Evolutionary conservation across 2,888 invertebrate species (phyloP), one percentile per base, ranked within the genome.

Genomic region (Pollenia griseotomentosa): DNA sequence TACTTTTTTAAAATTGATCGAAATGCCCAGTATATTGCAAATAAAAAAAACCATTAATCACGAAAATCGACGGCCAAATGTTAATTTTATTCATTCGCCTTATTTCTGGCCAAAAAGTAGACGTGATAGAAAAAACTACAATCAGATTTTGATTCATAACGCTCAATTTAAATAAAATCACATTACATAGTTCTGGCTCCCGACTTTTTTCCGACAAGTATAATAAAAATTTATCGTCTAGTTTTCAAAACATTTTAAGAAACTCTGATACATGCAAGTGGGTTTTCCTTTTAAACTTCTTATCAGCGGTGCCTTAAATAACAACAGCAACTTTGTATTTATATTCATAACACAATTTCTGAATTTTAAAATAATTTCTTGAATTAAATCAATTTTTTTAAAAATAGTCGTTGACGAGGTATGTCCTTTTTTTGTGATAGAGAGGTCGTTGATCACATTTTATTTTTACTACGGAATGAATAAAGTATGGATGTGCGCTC

Each of bases 241-340:
- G 23, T 23, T 23, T 33, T 33, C 4, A 33, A 33, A 33, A 33
- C 33, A 10, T 11, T 33, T 77, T 70, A 23, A 61, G 70, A 79
- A 61, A 14, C 70, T 42, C 70, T 70, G 59, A 10, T 14, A n/a
- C 16, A n/a, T 19, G 16, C 14, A 40, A 70, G 53, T 61, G n/a
- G n/a, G 23, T 70, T 70, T 77, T 51, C 46, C 16, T 83, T 70
- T 61, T 68, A 68, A 75, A 19, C 8, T 12, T 74, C 33, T 70
- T 55, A 61, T 77, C 61, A 44, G 75, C 48, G 66, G 65, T 77
- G 57, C 55, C n/a, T 68, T 70, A 70, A 70, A 77, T 61, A 48
- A 7, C 48, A 77, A 57, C 46, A 66, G 42, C 48, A 65, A 23
- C n/a, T 55, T 61, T 70, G 40, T 59, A 46, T 74, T 82, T 74